phyloP scores from a whole-genome alignment of 2,797 vertebrate genomes.

The Syngnathus acus region DNA sequence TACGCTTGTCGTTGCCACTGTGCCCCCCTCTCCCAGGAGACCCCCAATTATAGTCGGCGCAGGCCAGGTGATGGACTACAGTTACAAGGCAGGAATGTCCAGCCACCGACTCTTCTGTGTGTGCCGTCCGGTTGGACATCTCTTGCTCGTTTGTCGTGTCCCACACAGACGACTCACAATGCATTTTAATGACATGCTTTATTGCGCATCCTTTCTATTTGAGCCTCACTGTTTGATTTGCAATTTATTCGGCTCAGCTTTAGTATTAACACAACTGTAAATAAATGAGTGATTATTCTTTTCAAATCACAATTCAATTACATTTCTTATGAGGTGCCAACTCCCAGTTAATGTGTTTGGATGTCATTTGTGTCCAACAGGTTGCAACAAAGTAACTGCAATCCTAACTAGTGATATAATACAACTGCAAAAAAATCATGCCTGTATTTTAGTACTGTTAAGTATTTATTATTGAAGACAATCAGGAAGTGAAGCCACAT shows the following conservation, averaged over 20 bases:
- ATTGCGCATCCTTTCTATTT: neutral
- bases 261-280: neutral
- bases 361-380: too few relatives aligned
- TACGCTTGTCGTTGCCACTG: slow-evolving; percentile 11
- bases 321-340: too few relatives aligned
- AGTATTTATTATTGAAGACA: too few relatives aligned
- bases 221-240: neutral
- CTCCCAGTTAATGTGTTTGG: too few relatives aligned
- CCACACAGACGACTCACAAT: neutral
- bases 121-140: slow-evolving; percentile 18
- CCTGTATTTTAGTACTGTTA: too few relatives aligned
- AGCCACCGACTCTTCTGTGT: slow-evolving; percentile 9
- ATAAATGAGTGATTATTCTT: neutral
- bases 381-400: too few relatives aligned
- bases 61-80: slow-evolving; percentile 52
- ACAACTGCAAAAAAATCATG: too few relatives aligned
- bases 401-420: too few relatives aligned
- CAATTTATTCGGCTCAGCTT: too few relatives aligned
- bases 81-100: slow-evolving; percentile 37
- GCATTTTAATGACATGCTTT: neutral
- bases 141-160: neutral
- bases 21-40: slow-evolving; percentile 28
- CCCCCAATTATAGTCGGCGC: slow-evolving; percentile 47
- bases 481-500: too few relatives aligned
- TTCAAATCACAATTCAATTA: too few relatives aligned